phyloP scores from a whole-genome alignment of 2,113 vertebrate genomes.

The Turdus rufiventris region DNA sequence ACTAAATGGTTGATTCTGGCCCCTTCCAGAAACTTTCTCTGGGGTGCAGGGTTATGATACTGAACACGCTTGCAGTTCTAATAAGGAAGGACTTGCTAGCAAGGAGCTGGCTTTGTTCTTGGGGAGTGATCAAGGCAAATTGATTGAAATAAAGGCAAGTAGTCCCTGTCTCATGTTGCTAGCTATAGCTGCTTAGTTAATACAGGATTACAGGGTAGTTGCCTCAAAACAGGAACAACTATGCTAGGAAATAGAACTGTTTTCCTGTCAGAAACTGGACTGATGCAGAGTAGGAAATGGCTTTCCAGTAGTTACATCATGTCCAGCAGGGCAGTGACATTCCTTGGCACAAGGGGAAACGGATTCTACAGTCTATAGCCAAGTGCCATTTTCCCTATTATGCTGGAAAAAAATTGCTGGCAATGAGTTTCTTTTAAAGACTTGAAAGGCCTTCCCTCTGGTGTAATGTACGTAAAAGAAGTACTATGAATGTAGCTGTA shows the following conservation, averaged over 20 bases:
- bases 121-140: not conserved
- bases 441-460: not conserved
- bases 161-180: not conserved
- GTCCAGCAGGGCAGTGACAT: not conserved
- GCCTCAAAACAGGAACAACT: not conserved
- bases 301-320: not conserved
- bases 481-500: not conserved
- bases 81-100: not conserved
- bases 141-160: slow-evolving; percentile 30
- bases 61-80: not conserved
- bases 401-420: not conserved
- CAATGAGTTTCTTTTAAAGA: not conserved
- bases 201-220: not conserved
- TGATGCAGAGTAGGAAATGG: not conserved
- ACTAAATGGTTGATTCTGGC: not conserved
- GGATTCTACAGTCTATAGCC: not conserved
- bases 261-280: not conserved
- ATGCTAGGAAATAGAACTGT: not conserved
- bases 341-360: not conserved
- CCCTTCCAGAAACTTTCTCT: not conserved
- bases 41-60: not conserved
- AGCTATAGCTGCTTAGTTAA: not conserved
- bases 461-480: not conserved
- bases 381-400: not conserved
- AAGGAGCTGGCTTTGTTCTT: not conserved